Evolutionary conservation across 2,888 invertebrate species (phyloP), one percentile per base, ranked within the genome.

Genomic region (Drosophila acutilabella): DNA sequence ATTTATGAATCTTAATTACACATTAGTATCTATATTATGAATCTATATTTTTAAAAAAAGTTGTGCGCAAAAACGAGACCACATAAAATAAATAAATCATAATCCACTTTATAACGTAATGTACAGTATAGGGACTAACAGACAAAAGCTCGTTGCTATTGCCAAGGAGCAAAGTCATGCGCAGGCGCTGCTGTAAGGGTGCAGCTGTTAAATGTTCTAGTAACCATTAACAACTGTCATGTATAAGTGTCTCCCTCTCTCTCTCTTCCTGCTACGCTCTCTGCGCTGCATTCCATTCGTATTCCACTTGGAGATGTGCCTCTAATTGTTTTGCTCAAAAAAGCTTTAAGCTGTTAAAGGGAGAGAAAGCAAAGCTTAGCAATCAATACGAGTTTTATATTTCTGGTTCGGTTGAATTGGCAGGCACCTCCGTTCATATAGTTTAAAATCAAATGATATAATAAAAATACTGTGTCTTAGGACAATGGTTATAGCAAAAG

Each of bases 341-440:
- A 50, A 75, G 81, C 79, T 83, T 62, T 64, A 38, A 64, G 64
- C 30, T 30, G 47, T 45, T 64, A 65, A 68, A 65, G 44, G 33
- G 30, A 60, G 65, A 73, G 62, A 48, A 42, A 58, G 48, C 48
- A 67, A 75, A 78, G 64, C 77, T 81, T 64, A 53, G 38, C 59
- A 81, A 81, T 81, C 81, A 77, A 81, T 81, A 84, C 53, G 13
- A 67, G 62, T 53, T 64, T 56, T 77, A 66, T 69, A 67, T 51
- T 65, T 72, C 44, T 41, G 62, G 44, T 44, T 75, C 45, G 44
- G 65, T 56, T 62, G 62, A 67, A 64, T 62, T 58, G 42, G 14
- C 50, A 42, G 45, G 45, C 41, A 30, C 14, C 18, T 30, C 6
- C 30, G 13, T 48, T 45, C 40, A 26, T 52, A n/a, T 23, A 36